These are phyloP conservation scores for Ferdinandea cuprea DNA, from an alignment of 2,888 invertebrate species.

Conservation along the genomic window DNA sequence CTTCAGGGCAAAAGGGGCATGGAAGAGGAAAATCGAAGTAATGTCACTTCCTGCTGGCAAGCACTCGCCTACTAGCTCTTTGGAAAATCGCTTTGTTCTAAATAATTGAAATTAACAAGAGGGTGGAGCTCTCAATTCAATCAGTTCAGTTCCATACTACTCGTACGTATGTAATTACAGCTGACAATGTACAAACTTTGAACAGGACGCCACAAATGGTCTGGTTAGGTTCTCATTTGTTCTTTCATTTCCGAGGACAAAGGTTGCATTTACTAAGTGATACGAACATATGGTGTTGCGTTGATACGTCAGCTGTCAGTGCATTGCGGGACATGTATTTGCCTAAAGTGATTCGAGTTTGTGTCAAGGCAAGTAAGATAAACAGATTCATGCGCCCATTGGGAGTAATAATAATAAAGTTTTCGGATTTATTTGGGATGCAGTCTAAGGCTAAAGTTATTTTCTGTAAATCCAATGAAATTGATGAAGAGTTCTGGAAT, in stretches of 20 bases:
- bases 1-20: conserved; percentile 1
- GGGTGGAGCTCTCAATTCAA: conserved; percentile 5
- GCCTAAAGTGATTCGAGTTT: conserved; percentile 40
- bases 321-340: background rate
- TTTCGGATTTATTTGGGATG: no score
- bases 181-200: conserved; percentile 21
- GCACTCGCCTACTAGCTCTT: background rate
- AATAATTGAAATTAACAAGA: conserved; percentile 47
- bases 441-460: no score
- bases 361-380: conserved; percentile 47
- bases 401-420: no score
- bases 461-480: no score
- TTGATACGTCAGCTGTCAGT: no score
- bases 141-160: conserved; percentile 3
- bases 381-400: conserved; percentile 29
- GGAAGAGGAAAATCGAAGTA: conserved; percentile 9
- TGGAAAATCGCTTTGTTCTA: conserved; percentile 23
- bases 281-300: no score
- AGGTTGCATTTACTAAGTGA: background rate
- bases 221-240: background rate
- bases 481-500: no score
- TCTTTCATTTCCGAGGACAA: background rate
- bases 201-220: background rate
- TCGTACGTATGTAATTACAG: conserved; percentile 14
- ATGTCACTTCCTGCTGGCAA: background rate